These are phyloP conservation scores for Parthenolecanium corni DNA, from an alignment of 2,888 invertebrate species.

Conservation along the genomic window DNA sequence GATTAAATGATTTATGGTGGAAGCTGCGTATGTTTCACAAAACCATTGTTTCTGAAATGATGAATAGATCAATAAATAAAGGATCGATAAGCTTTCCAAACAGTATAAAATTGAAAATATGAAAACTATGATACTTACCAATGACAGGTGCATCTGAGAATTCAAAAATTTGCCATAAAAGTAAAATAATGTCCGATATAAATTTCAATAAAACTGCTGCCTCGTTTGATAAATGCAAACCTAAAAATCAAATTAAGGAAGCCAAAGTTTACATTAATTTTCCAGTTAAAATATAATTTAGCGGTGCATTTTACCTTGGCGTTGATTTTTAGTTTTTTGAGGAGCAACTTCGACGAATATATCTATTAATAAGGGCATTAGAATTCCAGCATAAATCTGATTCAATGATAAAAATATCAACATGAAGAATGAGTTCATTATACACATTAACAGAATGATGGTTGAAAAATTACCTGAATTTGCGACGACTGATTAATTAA, in stretches of 20 bases:
- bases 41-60: slow-evolving; percentile 33
- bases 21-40: slow-evolving; percentile 29
- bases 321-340: slow-evolving; percentile 32
- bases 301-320: slow-evolving; percentile 10
- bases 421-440: not conserved
- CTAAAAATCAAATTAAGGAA: too few relatives aligned
- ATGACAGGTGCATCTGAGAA: slow-evolving; percentile 29
- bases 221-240: slow-evolving; percentile 46
- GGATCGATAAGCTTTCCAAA: too few relatives aligned
- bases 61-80: not conserved
- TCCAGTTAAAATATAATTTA: not conserved
- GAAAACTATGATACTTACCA: too few relatives aligned
- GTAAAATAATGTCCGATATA: slow-evolving; percentile 50
- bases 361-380: slow-evolving; percentile 68
- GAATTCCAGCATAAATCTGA: slow-evolving; percentile 51
- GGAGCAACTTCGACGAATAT: slow-evolving; percentile 73
- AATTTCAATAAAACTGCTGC: slow-evolving; percentile 51
- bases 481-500: too few relatives aligned
- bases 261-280: too few relatives aligned
- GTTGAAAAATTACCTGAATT: not conserved
- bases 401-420: slow-evolving; percentile 39
- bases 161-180: slow-evolving; percentile 43
- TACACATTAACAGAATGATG: slow-evolving; percentile 4
- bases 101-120: too few relatives aligned
- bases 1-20: slow-evolving; percentile 30